These are phyloP conservation scores for Conchocele bisecta DNA, from an alignment of 2,888 invertebrate genomes.

Conservation along the genomic window DNA sequence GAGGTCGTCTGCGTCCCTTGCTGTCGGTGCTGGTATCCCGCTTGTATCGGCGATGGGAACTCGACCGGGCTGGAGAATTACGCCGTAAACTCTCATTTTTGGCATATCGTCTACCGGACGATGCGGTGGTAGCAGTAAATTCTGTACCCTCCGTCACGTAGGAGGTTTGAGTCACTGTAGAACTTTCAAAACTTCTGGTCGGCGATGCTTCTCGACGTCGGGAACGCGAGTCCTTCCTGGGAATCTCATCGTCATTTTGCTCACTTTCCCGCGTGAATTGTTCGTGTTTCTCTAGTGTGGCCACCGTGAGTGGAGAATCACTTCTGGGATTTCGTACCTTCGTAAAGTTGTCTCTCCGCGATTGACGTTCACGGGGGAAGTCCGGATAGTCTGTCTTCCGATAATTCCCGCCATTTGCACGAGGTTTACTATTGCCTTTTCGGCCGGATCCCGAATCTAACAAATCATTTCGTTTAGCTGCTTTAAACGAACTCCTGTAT, in stretches of 20 bases:
- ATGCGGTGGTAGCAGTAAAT: conserved; percentile 43
- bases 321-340: conserved; percentile 56
- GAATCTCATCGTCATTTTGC: conserved; percentile 13
- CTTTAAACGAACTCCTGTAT: conserved; percentile 42
- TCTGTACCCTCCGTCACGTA: conserved; percentile 48
- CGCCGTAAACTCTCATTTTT: conserved; percentile 52
- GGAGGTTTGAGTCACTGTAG: conserved; percentile 43
- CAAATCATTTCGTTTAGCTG: conserved; percentile 9
- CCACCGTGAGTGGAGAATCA: conserved; percentile 57
- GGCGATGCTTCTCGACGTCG: conserved; percentile 42
- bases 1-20: conserved; percentile 39
- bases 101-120: conserved; percentile 32
- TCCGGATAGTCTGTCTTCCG: conserved; percentile 18
- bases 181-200: conserved; percentile 46
- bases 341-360: conserved; percentile 46
- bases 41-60: conserved; percentile 53
- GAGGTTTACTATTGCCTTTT: conserved; percentile 13
- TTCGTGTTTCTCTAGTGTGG: conserved; percentile 50
- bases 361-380: conserved; percentile 33
- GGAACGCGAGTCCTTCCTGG: conserved; percentile 19
- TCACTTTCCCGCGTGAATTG: conserved; percentile 43
- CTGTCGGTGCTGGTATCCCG: conserved; percentile 49
- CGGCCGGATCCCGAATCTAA: conserved; percentile 11
- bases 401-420: conserved; percentile 20
- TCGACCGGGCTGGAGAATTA: conserved; percentile 53